Evolutionary conservation across 1,140 invertebrate genomes (phyloP), one percentile per base, ranked within the genome.

Genomic region (Conus ventricosus): DNA sequence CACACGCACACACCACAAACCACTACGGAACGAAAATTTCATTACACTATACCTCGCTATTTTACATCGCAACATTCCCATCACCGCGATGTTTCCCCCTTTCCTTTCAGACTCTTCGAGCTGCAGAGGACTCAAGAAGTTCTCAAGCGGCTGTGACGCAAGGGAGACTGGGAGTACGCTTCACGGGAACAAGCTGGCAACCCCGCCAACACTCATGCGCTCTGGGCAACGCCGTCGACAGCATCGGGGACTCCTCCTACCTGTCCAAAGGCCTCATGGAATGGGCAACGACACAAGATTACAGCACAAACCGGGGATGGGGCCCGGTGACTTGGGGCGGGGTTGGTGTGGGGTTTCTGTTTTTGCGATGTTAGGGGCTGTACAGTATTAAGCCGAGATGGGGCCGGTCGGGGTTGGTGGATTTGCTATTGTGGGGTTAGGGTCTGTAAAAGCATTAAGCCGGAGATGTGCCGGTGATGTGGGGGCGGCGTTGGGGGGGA

Each of bases 181-280:
- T 27, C 90, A 93, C 81, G 87, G 90, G 54, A 90, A 91, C 17
- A 90, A 89, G 82, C 88, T 93, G 63, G 89, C 75, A 87, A 85
- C 17, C 94, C 94, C 84, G 93, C 94, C 15, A 90, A 92, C 20
- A 91, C 92, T 94, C 20, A 93, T 94, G 92, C 63, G 91, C 91
- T 15, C 89, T 94, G 57, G 93, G 93, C 6, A 92, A 93, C 20
- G 93, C 93, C 0, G 94, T 94, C 25, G 94, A 94, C 75, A 92
- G 93, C 83, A 85, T 93, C 8, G 92, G 92, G 11, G 92, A 93
- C 87, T 92, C 92, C 20, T 80, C 89, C 0, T 89, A 87, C 76
- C 88, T 93, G 27, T 90, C 90, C 39, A 90, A 91, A 25, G 88
- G 92, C 13, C 89, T 93, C 23, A 63, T 90, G 6, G 81, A 89